Evolutionary conservation across 2,113 vertebrate species (phyloP).

Genomic region (Gallinago media): DNA sequence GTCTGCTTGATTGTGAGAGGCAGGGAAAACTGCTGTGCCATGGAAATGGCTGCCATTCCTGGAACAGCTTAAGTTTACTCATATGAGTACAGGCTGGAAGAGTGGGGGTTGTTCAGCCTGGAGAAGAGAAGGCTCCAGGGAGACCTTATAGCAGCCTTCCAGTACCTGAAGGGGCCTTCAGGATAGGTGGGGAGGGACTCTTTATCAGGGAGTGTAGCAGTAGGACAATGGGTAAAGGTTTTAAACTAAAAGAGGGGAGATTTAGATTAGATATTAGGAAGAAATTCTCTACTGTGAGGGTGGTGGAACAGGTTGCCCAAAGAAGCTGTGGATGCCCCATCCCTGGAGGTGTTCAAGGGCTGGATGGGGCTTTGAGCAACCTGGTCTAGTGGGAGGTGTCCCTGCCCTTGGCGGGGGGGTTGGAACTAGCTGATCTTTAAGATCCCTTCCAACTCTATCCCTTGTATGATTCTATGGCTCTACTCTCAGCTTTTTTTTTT

Average conservation of each 20-base stretch:
- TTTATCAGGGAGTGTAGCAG: not conserved
- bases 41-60: not conserved
- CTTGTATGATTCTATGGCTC: not conserved
- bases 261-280: not conserved
- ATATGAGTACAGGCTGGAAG: not conserved
- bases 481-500: not conserved
- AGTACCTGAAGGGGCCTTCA: not conserved
- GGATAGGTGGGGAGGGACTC: not conserved
- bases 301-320: not conserved
- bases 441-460: not conserved
- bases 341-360: not conserved
- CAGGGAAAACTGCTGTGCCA: not conserved
- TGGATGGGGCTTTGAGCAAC: not conserved
- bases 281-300: not conserved
- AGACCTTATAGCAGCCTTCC: not conserved
- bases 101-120: not conserved
- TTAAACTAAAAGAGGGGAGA: not conserved
- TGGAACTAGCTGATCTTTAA: not conserved
- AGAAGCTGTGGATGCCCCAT: not conserved
- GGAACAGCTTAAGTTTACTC: not conserved
- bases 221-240: not conserved
- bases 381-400: not conserved
- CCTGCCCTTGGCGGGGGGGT: not conserved
- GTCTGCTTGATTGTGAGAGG: not conserved
- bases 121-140: not conserved